A percentile compares a stretch with the other conserved stretches of the same genome.
These are phyloP conservation scores for Anthophora plumipes DNA, from an alignment of 2,888 invertebrate genomes.

Conservation along the genomic window DNA sequence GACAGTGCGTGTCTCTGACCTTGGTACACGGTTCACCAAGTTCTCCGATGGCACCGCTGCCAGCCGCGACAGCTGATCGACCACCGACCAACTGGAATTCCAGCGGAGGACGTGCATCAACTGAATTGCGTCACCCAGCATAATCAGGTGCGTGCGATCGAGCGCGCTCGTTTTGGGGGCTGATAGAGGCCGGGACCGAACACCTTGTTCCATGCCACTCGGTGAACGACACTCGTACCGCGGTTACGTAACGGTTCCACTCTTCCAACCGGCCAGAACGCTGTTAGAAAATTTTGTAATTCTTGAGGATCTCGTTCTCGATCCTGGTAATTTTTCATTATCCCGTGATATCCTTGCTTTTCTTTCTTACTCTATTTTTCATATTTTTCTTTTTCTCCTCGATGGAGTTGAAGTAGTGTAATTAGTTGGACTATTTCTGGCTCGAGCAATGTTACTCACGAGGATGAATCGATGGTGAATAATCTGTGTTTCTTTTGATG, in stretches of 20 bases:
- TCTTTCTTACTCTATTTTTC: too few relatives aligned
- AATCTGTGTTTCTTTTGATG: too few relatives aligned
- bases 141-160: conserved; percentile 50
- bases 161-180: not conserved
- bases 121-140: conserved; percentile 26
- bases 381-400: too few relatives aligned
- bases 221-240: conserved; percentile 30
- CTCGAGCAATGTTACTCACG: too few relatives aligned
- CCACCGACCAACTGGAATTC: conserved; percentile 35
- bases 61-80: conserved; percentile 58
- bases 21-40: conserved; percentile 48
- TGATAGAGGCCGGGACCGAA: not conserved
- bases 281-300: conserved; percentile 3
- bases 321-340: too few relatives aligned
- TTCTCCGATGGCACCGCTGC: conserved; percentile 50
- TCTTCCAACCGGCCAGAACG: not conserved
- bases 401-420: too few relatives aligned
- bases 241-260: conserved; percentile 35
- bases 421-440: too few relatives aligned
- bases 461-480: not conserved
- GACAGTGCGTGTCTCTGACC: conserved; percentile 63
- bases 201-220: not conserved
- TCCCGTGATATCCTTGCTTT: too few relatives aligned
- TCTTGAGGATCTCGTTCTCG: not conserved
- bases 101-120: conserved; percentile 12